Conservation (phyloP, 1,140 invertebrate species). For the Drosophila jambulina region DNA sequence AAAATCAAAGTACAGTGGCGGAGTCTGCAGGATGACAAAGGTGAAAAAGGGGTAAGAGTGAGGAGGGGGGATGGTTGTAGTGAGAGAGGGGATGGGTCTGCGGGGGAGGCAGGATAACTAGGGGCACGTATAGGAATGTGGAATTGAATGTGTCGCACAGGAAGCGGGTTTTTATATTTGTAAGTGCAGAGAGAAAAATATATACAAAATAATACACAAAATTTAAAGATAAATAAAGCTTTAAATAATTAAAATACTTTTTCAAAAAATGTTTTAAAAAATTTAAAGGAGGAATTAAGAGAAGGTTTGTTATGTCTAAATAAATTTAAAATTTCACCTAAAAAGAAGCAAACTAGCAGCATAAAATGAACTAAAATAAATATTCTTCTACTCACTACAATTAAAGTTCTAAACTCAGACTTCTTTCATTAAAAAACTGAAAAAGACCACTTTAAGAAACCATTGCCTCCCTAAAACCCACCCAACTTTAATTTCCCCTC, state of each 20-base stretch:
- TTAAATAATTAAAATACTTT: background rate
- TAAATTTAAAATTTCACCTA: too few species aligned
- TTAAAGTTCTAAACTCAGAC: background rate
- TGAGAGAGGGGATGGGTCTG: background rate
- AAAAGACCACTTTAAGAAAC: background rate
- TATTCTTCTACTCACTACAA: background rate
- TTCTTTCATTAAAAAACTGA: background rate
- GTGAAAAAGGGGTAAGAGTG: slow-evolving; percentile 66
- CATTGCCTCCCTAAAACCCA: background rate
- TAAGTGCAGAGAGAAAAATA: slow-evolving; percentile 1
- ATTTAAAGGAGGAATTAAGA: too few species aligned
- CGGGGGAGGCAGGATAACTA: slow-evolving; percentile 13
- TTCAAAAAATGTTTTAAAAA: too few species aligned
- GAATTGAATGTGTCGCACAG: slow-evolving; percentile 78
- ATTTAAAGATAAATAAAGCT: background rate
- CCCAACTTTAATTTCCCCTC: background rate
- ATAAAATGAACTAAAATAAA: too few species aligned
- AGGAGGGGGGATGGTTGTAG: background rate
- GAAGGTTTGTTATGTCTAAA: too few species aligned
- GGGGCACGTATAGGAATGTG: slow-evolving; percentile 48
- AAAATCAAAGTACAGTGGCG: slow-evolving; percentile 74
- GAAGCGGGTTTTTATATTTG: slow-evolving; percentile 67
- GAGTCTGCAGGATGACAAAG: slow-evolving; percentile 56
- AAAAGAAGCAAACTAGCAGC: too few species aligned
- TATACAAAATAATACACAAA: background rate